Percentiles rank a stretch among this genome's conserved stretches.
phyloP scores from a whole-genome alignment of 2,888 invertebrate genomes.

The Nomada hirtipes region DNA sequence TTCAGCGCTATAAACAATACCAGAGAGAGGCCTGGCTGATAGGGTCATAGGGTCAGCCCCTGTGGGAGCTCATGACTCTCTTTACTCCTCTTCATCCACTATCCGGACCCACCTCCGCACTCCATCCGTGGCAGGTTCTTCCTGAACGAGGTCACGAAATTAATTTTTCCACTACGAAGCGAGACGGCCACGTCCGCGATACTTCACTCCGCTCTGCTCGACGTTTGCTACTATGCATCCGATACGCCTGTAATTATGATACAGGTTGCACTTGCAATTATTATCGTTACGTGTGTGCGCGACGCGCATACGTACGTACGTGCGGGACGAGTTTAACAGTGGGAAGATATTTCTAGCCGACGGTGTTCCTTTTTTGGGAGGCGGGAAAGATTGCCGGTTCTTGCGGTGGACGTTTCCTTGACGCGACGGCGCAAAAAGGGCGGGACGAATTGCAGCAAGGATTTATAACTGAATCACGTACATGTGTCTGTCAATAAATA shows the following conservation, averaged over 20 bases:
- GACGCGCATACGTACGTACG: not conserved
- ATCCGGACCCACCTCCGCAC: slow-evolving; percentile 53
- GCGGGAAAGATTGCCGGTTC: too few species aligned
- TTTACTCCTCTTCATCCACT: slow-evolving; percentile 76
- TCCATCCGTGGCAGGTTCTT: slow-evolving; percentile 62
- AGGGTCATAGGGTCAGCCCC: slow-evolving; percentile 81
- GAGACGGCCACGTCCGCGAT: slow-evolving; percentile 30
- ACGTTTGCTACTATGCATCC: slow-evolving; percentile 51
- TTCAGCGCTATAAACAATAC: slow-evolving; percentile 79
- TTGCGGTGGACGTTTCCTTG: not conserved
- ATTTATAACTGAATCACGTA: too few species aligned
- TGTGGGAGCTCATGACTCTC: slow-evolving; percentile 83
- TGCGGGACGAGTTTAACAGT: slow-evolving; percentile 30
- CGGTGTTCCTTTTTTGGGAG: not conserved
- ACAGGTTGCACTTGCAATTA: slow-evolving; percentile 41
- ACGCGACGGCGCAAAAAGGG: too few species aligned
- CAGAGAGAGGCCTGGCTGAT: slow-evolving; percentile 78
- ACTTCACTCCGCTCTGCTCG: slow-evolving; percentile 33
- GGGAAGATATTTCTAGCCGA: slow-evolving; percentile 6
- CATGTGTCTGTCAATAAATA: too few species aligned
- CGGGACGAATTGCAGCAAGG: not conserved
- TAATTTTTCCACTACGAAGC: slow-evolving; percentile 67
- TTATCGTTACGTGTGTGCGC: slow-evolving; percentile 13
- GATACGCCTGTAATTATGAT: slow-evolving; percentile 32
- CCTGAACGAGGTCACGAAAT: slow-evolving; percentile 72